Conservation (phyloP, 2,113 vertebrate genomes). For the Elachura formosa region DNA sequence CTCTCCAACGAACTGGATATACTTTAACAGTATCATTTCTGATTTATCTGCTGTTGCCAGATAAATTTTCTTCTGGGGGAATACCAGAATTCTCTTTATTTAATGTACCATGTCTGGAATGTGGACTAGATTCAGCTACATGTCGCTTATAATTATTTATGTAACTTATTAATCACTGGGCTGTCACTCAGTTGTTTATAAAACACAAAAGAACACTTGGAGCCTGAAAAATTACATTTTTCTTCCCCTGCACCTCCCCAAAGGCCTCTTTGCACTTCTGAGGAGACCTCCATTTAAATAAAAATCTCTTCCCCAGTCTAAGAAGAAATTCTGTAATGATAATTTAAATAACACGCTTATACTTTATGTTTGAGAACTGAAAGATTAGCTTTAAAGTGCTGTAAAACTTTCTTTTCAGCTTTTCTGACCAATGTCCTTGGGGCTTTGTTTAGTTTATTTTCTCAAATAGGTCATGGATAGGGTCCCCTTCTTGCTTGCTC, state of each 20-base stretch:
- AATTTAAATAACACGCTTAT: neutral
- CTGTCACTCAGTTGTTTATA: conserved; percentile 60
- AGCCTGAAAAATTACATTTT: conserved; percentile 68
- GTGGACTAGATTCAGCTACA: conserved; percentile 61
- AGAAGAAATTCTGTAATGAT: neutral
- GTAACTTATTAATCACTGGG: conserved; percentile 64
- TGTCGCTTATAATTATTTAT: conserved; percentile 67
- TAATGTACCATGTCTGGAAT: conserved; percentile 68
- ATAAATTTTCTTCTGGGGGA: conserved; percentile 47
- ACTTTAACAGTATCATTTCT: conserved; percentile 36
- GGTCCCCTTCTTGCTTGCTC: neutral
- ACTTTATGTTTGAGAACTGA: neutral
- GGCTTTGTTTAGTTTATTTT: neutral
- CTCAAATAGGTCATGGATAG: neutral
- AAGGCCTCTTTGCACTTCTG: conserved; percentile 47
- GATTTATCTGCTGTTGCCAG: conserved; percentile 64
- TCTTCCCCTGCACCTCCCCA: conserved; percentile 45
- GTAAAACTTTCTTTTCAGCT: neutral
- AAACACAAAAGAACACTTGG: conserved; percentile 64
- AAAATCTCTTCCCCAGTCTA: conserved; percentile 34
- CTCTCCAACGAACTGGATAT: conserved; percentile 17
- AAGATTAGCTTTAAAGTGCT: neutral
- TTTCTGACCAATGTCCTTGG: neutral
- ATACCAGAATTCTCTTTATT: conserved; percentile 63
- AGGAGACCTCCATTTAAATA: conserved; percentile 44